Base-by-base conservation (phyloP, 2,888 invertebrate genomes). In the Pollenia griseotomentosa region DNA sequence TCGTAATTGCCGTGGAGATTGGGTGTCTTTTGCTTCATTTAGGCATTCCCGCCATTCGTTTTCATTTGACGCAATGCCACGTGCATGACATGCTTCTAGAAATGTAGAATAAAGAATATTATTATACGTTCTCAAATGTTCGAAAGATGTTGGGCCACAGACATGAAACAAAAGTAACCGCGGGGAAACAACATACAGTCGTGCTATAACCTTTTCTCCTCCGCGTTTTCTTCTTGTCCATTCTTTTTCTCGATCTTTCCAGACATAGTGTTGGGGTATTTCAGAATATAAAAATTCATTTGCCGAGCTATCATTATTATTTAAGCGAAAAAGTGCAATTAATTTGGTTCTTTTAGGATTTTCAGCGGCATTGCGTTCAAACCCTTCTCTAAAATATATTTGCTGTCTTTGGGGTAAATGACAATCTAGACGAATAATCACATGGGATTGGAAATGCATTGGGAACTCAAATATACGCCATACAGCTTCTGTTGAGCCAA, bases 11-110 rank as follows among this genome's bases (percentile, higher is more conserved):
- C 16, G 11, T 33, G 68, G 61, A 7, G 78, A 79, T 16, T 68
- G 46, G 8, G 14, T 19, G 16, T 55, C 12, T 61, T 79, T 81
- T 3, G 85, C 81, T 85, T 87, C 73, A 19, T 73, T 42, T 55
- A 88, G 81, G 70, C 88, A 88, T 53, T 85, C 55, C 3, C 71
- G 55, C 82, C 87, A 86, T 65, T 88, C 87, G 48, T 88, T 84
- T 68, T 66, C 66, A 46, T 68, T 51, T n/a, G 68, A 68, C 14
- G 51, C 51, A 33, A 68, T 51, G 10, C 68, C 51, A 3, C 68
- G n/a, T 12, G 68, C 68, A 23, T 23, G 51, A n/a, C 68, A 51
- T 53, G 82, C 75, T 48, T 65, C 74, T 1, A 75, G 6, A 82
- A 88, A 89, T 19, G 86, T 73, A 55, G 66, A 12, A 81, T 89